Evolutionary conservation across 53 echinoderm and acorn worm genomes (phyloP).

Genomic region (Holothuria leucospilota): DNA sequence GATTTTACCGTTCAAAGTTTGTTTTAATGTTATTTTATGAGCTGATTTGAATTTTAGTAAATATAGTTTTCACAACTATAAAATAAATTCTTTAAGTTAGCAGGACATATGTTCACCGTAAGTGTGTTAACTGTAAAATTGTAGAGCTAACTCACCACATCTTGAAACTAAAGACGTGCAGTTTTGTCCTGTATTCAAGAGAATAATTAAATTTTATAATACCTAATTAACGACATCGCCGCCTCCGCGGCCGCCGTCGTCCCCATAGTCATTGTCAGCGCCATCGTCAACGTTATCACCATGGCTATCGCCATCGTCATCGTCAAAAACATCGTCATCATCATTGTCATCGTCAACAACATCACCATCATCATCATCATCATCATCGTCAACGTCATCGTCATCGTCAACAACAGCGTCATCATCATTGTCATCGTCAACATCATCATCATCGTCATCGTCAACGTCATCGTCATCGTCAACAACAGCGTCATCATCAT

Average conservation of each 20-base stretch:
- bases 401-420: not conserved
- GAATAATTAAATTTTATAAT: too few species aligned
- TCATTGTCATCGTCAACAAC: not conserved
- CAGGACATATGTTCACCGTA: too few species aligned
- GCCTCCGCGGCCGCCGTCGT: conserved; percentile 4
- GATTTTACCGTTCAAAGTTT: too few species aligned
- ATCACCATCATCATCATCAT: not conserved
- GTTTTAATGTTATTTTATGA: too few species aligned
- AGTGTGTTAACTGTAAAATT: too few species aligned
- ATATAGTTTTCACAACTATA: too few species aligned
- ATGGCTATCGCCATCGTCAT: conserved; percentile 5
- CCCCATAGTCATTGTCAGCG: not conserved
- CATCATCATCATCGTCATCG: not conserved
- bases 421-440: not conserved
- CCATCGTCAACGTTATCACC: conserved; percentile 4
- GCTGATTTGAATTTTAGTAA: too few species aligned
- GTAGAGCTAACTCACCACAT: too few species aligned
- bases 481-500: too few species aligned
- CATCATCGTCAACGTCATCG: conserved; percentile 9
- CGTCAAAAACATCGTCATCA: conserved; percentile 12
- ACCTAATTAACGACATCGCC: not conserved
- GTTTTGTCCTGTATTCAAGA: too few species aligned
- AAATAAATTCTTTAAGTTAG: too few species aligned
- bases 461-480: not conserved
- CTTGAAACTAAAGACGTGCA: too few species aligned